Evolutionary conservation across 1,140 invertebrate species (phyloP), one percentile per base, ranked within the genome.

Genomic region (Drosophila lacteicornis): DNA sequence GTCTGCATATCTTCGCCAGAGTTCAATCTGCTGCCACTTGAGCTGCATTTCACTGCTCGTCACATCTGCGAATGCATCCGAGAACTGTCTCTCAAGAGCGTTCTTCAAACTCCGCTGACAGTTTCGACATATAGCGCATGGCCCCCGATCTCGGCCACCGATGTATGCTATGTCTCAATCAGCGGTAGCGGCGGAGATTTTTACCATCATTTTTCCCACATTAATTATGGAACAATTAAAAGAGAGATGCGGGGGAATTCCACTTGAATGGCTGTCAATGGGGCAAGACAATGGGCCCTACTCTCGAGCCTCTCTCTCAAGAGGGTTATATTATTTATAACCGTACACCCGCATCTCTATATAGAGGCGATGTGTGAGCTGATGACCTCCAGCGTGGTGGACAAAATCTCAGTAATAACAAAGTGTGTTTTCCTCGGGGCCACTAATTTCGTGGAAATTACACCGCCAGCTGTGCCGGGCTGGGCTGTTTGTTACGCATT

Each of bases 181-280:
- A 78, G 43, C 84, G 33, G 55, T 59, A 71, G 43, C 84, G 33
- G 55, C 58, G 51, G 69, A 75, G 67, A 71, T 59, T 88, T 78
- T 67, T 62, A 67, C 61, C 38, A 81, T 12, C 40, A 67, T 74
- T 69, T 70, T 87, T 88, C 84, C 84, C 84, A 88, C 84, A 88
- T 88, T 88, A 88, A 88, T 88, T 88, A 88, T 84, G 85, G 66
- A 69, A 90, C 84, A 88, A 88, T 90, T 88, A 87, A 88, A 82
- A 80, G 22, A 25, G 22, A 25, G 53, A 85, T 47, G 70, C 62
- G 57, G 85, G 85, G 80, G 80, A 84, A 81, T 65, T 90, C 85
- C 84, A 88, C 84, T 88, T 84, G 80, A 88, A 84, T 71, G 80
- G 53, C 84, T 84, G 80, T 80, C 84, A 83, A 84, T 88, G 73